Percentiles rank a stretch among this genome's conserved stretches.
phyloP scores from a whole-genome alignment of 2,113 vertebrate species.

The Ginglymostoma cirratum region DNA sequence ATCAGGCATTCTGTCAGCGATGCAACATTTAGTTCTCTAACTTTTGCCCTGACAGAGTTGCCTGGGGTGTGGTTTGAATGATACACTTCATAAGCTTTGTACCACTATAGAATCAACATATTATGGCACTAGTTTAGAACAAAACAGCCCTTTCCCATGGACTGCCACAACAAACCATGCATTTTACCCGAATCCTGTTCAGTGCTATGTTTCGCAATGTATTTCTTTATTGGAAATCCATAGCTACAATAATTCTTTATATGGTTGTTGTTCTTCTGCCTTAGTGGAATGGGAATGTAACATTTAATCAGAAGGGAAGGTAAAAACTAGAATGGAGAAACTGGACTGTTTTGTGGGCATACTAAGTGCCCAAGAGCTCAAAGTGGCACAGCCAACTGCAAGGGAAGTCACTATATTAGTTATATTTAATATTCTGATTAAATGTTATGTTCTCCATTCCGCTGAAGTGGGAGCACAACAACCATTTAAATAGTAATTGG shows the following conservation, averaged over 20 bases:
- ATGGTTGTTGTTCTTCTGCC: not conserved
- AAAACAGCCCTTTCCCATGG: not conserved
- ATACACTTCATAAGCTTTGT: not conserved
- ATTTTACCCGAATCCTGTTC: not conserved
- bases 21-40: not conserved
- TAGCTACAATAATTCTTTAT: not conserved
- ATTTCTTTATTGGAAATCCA: not conserved
- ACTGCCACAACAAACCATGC: not conserved
- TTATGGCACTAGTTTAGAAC: not conserved
- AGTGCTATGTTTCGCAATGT: not conserved
- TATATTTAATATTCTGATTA: not conserved
- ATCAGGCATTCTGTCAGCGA: not conserved
- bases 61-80: not conserved
- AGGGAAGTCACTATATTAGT: not conserved
- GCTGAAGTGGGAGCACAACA: too few relatives aligned
- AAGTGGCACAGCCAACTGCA: not conserved
- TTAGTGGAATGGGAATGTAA: not conserved
- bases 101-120: not conserved
- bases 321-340: not conserved
- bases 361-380: not conserved
- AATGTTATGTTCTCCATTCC: too few relatives aligned
- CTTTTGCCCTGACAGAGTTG: not conserved
- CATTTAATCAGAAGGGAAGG: not conserved
- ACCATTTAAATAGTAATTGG: too few relatives aligned
- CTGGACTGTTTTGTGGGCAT: not conserved